These are phyloP conservation scores for Triplophysa yarkandensis DNA, from an alignment of 2,797 vertebrate species.

Conservation along the genomic window DNA sequence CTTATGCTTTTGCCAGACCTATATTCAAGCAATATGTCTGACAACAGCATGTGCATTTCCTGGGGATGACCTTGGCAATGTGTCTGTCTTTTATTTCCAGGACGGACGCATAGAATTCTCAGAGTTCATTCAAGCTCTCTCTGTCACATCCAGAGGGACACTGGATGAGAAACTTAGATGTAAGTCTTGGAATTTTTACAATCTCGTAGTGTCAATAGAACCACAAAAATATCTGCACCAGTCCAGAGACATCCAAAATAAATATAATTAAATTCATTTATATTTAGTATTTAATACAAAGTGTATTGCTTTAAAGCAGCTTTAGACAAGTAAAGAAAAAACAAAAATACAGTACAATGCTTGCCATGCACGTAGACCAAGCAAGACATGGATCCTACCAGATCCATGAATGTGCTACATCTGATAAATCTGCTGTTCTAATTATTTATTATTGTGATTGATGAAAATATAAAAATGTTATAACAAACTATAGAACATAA, in stretches of 20 bases:
- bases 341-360: no score
- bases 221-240: neutral
- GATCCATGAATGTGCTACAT: neutral
- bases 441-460: neutral
- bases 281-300: no score
- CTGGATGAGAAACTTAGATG: constrained; percentile 97
- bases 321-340: no score
- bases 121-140: constrained; percentile 98
- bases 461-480: neutral
- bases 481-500: neutral
- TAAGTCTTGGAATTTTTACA: constrained; percentile 69
- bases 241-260: no score
- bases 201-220: neutral
- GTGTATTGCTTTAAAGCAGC: no score
- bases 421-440: neutral
- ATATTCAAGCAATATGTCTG: neutral
- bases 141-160: constrained; percentile 94
- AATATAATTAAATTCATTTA: no score
- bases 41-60: neutral
- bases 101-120: constrained; percentile 97
- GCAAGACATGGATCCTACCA: no score
- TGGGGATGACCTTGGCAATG: neutral
- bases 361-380: no score
- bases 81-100: constrained; percentile 66
- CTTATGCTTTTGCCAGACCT: neutral